Conservation (phyloP, 2,888 invertebrate genomes). For the Neoscelio sp. region DNA sequence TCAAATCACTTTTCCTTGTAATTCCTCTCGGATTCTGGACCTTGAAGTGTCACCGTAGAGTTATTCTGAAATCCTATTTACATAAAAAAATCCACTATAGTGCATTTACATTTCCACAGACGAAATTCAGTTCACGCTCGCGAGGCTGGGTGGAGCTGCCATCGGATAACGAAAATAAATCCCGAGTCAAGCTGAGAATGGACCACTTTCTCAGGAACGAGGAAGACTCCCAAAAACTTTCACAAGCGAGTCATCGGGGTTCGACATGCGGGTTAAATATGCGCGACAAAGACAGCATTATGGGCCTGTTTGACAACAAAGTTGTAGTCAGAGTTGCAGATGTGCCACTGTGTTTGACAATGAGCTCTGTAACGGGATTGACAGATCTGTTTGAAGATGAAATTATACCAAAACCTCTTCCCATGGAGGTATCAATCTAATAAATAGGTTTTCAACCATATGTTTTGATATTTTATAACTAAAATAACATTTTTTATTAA, state of each 20-base stretch:
- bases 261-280: slow-evolving; percentile 80
- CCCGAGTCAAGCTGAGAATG: slow-evolving; percentile 86
- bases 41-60: slow-evolving; percentile 17
- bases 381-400: slow-evolving; percentile 95
- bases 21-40: slow-evolving; percentile 12
- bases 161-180: slow-evolving; percentile 83
- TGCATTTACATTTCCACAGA: too few species aligned
- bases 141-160: slow-evolving; percentile 91
- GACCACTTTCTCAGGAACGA: slow-evolving; percentile 85
- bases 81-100: too few species aligned
- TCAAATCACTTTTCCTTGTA: slow-evolving; percentile 24
- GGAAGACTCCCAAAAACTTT: slow-evolving; percentile 75
- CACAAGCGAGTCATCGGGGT: slow-evolving; percentile 72
- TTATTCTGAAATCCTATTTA: background rate
- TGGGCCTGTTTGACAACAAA: slow-evolving; percentile 84
- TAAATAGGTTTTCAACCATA: too few species aligned
- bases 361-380: slow-evolving; percentile 92
- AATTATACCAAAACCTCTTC: slow-evolving; percentile 91
- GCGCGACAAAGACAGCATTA: slow-evolving; percentile 82
- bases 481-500: too few species aligned
- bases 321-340: slow-evolving; percentile 88
- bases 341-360: slow-evolving; percentile 88
- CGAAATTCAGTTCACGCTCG: slow-evolving; percentile 92
- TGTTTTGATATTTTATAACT: slow-evolving; percentile 8
- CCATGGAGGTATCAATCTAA: slow-evolving; percentile 88